These are phyloP conservation scores for Drosophila melanica DNA, from an alignment of 1,140 invertebrate genomes.

Conservation along the genomic window DNA sequence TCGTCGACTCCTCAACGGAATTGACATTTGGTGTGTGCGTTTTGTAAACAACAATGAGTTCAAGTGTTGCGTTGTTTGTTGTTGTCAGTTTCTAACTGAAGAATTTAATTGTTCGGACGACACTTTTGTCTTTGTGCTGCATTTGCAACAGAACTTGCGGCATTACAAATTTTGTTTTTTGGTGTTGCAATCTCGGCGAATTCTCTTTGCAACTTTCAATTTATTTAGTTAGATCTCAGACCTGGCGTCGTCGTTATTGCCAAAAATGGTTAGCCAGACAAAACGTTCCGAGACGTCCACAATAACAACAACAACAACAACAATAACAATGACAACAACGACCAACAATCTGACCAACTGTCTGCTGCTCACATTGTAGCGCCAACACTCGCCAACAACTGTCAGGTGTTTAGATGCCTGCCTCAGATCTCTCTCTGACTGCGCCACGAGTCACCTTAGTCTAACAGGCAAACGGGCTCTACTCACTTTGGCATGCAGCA, in stretches of 20 bases:
- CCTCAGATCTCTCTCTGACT: constrained; percentile 34
- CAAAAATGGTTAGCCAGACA: constrained; percentile 51
- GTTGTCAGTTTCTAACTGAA: constrained; percentile 29
- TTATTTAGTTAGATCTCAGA: constrained; percentile 29
- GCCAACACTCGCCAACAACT: constrained; percentile 64
- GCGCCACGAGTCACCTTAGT: constrained; percentile 60
- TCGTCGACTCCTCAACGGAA: constrained; percentile 22
- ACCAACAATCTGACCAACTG: constrained; percentile 33
- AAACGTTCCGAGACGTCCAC: constrained; percentile 24
- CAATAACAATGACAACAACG: constrained; percentile 28
- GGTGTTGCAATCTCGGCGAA: constrained; percentile 35
- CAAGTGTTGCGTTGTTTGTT: constrained; percentile 6
- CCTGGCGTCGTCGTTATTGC: constrained; percentile 44
- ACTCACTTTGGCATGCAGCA: background rate
- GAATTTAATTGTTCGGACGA: constrained; percentile 69
- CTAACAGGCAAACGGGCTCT: constrained; percentile 2
- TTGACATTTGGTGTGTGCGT: constrained; percentile 51
- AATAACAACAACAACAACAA: constrained; percentile 31
- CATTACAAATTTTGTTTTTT: constrained; percentile 27
- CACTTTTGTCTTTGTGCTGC: constrained; percentile 39
- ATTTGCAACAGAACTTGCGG: constrained; percentile 41
- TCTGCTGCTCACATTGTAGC: constrained; percentile 48
- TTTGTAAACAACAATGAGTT: constrained; percentile 48
- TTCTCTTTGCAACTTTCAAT: constrained; percentile 41
- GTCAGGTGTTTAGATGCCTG: constrained; percentile 72